Conservation (phyloP, 2,888 invertebrate species). For the Ornithoptera alexandrae region DNA sequence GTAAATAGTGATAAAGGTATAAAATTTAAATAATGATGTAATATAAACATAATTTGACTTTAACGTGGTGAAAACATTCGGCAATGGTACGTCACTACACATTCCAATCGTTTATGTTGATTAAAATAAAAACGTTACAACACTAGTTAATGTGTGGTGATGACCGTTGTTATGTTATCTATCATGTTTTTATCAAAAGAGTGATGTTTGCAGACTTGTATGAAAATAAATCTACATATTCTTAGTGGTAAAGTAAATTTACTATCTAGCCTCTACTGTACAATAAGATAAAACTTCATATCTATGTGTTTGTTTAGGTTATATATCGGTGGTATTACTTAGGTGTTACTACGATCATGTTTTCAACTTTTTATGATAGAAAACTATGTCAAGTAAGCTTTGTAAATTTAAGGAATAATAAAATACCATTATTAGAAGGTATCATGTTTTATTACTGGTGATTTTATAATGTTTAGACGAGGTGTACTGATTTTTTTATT, state of each 20-base stretch:
- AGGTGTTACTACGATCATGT: slow-evolving; percentile 56
- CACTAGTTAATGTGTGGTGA: slow-evolving; percentile 64
- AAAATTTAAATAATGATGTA: no score
- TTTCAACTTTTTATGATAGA: slow-evolving; percentile 63
- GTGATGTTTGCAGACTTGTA: slow-evolving; percentile 69
- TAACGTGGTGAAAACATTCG: neutral
- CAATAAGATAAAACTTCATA: slow-evolving; percentile 49
- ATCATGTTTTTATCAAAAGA: slow-evolving; percentile 79
- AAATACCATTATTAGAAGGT: slow-evolving; percentile 24
- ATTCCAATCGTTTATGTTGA: slow-evolving; percentile 34
- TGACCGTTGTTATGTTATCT: slow-evolving; percentile 68
- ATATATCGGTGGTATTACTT: slow-evolving; percentile 45
- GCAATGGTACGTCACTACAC: slow-evolving; percentile 33
- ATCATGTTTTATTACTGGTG: slow-evolving; percentile 2
- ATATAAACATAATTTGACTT: neutral
- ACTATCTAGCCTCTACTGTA: slow-evolving; percentile 63
- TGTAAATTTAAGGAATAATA: neutral
- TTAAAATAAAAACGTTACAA: slow-evolving; percentile 37
- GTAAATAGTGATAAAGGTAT: no score
- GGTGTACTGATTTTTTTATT: slow-evolving; percentile 4
- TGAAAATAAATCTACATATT: slow-evolving; percentile 62
- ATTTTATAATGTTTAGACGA: slow-evolving; percentile 4
- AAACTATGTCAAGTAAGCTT: slow-evolving; percentile 36
- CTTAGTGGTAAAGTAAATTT: slow-evolving; percentile 69
- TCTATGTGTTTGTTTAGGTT: slow-evolving; percentile 63